phyloP scores from a whole-genome alignment of 2,888 invertebrate species.

The Cheilosia grossa region DNA sequence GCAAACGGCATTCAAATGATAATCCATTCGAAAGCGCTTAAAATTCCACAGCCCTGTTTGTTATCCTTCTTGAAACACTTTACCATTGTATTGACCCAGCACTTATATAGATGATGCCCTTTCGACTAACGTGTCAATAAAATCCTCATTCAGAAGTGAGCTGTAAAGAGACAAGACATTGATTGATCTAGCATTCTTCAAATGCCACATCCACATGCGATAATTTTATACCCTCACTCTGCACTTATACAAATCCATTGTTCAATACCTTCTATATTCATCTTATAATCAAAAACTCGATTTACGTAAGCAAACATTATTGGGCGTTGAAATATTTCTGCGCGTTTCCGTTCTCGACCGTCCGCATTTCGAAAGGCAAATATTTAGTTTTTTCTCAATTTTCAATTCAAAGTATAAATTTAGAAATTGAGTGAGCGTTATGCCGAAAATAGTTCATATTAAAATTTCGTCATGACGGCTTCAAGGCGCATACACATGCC shows the following conservation, averaged over 20 bases:
- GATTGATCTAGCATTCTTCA: constrained; percentile 37
- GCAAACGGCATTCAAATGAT: no score
- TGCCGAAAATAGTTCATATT: constrained; percentile 34
- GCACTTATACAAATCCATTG: neutral
- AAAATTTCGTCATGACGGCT: constrained; percentile 46
- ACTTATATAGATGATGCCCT: constrained; percentile 1
- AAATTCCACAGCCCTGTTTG: neutral
- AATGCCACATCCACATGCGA: constrained; percentile 9
- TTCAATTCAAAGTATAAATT: constrained; percentile 48
- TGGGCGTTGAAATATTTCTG: constrained; percentile 29
- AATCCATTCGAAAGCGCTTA: neutral
- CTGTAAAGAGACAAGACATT: constrained; percentile 23
- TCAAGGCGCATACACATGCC: neutral
- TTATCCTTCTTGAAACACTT: neutral
- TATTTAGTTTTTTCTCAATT: constrained; percentile 5
- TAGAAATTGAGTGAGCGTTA: constrained; percentile 67
- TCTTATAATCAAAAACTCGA: neutral
- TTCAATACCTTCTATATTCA: neutral
- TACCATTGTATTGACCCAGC: neutral
- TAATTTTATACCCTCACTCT: neutral
- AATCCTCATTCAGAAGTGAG: constrained; percentile 44
- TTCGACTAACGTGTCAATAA: constrained; percentile 21
- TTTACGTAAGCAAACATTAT: constrained; percentile 46
- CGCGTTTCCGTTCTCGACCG: constrained; percentile 34
- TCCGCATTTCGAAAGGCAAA: constrained; percentile 22